Evolutionary conservation across 2,113 vertebrate genomes (phyloP).

Genomic region (Callospermophilus lateralis): DNA sequence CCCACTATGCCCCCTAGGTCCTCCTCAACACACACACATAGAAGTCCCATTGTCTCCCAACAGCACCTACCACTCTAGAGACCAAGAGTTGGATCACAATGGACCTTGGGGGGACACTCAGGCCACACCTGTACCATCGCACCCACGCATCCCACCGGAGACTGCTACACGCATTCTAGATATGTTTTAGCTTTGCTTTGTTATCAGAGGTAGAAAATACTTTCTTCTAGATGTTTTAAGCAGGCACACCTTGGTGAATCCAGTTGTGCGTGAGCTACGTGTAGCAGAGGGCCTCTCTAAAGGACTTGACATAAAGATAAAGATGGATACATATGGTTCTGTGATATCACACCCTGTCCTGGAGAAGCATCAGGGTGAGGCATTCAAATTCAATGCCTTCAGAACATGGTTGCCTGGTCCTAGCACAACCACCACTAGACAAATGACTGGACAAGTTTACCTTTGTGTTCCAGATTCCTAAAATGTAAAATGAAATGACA

Average conservation of each 20-base stretch:
- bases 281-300: neutral
- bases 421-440: neutral
- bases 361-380: neutral
- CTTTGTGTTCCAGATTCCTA: neutral
- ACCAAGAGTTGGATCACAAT: no score
- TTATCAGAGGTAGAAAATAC: neutral
- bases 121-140: no score
- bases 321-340: neutral
- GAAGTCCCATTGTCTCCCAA: no score
- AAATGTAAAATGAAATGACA: neutral
- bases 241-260: neutral
- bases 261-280: fast-evolving
- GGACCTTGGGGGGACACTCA: no score
- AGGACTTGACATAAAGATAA: neutral
- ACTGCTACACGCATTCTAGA: neutral
- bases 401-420: neutral
- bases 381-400: fast-evolving
- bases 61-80: fast-evolving
- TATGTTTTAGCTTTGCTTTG: neutral
- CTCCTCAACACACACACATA: no score
- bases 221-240: neutral
- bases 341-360: fast-evolving
- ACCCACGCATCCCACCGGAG: neutral
- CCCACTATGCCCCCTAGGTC: fast-evolving
- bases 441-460: neutral